Conservation (phyloP, 1,140 invertebrate genomes). For the Holotrichia oblita region DNA sequence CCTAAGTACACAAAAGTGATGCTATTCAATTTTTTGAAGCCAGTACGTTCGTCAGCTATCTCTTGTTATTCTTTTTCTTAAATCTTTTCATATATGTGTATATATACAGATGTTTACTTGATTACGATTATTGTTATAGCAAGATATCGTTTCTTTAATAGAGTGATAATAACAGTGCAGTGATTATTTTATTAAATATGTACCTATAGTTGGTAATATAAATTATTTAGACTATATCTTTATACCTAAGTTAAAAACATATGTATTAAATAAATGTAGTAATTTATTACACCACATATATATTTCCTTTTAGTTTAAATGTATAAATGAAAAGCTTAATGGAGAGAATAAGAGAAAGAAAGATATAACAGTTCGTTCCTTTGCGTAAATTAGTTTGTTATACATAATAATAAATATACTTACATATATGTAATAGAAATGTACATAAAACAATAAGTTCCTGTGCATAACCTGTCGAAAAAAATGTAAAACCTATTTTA, state of each 20-base stretch:
- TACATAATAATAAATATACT: background rate
- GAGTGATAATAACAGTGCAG: slow-evolving; percentile 32
- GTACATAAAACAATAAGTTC: slow-evolving; percentile 6
- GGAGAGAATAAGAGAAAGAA: background rate
- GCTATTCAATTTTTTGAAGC: background rate
- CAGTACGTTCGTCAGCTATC: background rate
- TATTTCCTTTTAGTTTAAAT: background rate
- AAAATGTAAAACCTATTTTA: background rate
- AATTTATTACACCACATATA: background rate
- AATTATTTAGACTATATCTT: background rate
- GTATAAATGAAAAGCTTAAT: background rate
- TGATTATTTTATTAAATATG: slow-evolving; percentile 18
- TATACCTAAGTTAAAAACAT: background rate
- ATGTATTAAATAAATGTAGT: background rate
- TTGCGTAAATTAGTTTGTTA: background rate
- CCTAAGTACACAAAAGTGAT: background rate
- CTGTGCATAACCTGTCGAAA: background rate
- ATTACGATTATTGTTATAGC: background rate
- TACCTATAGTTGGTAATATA: background rate
- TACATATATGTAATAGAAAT: slow-evolving; percentile 22
- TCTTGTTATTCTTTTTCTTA: background rate
- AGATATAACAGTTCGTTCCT: background rate
- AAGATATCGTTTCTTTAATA: slow-evolving; percentile 1
- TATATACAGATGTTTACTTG: background rate
- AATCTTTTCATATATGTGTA: background rate